Evolutionary conservation across 2,113 vertebrate species (phyloP), one percentile per base, ranked within the genome.

Genomic region (Mesoclemmys tuberculata): DNA sequence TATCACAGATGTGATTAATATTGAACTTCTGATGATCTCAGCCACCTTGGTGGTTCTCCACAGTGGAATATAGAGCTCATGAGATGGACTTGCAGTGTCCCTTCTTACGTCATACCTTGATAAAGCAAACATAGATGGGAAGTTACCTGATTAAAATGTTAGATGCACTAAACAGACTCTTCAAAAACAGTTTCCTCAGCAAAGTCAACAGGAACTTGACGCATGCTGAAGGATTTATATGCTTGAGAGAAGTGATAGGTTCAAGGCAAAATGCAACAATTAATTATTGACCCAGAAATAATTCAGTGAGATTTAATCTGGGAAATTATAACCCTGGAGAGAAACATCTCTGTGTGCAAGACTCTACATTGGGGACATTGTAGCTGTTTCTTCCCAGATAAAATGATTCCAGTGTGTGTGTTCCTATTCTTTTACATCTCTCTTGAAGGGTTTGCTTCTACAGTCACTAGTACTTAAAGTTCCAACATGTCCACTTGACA

Each of bases 91-190:
- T 1, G 0, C 46, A 10, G 18, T n/a, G 2, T 80, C 89, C 6
- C 4, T 82, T 1, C 1, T n/a, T 10, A 3, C 78, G 75, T 1
- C 9, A 81, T 78, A 9, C 54, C 71, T 13, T 56, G 46, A 10
- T 38, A 81, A 10, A 49, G 21, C 19, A 74, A 74, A 12, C 38
- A 58, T 64, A 6, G 46, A 49, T 10, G 84, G 10, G 5, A 75
- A 89, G 16, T 92, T 95, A 29, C 41, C 81, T 85, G 89, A 74
- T 38, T 19, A 74, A 74, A 21, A n/a, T 74, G n/a, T 74, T 41
- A 80, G 48, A 19, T 4, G 0, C 35, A 49, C 10, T 35, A 86
- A 79, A n/a, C 68, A 2, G 75, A 24, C 19, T 85, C 44, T 79
- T 88, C 81, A 85, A 82, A 68, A 24, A 3, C 68, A 80, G 18